Evolutionary conservation across 2,888 invertebrate species (phyloP).

Genomic region (Watsonalla binaria): DNA sequence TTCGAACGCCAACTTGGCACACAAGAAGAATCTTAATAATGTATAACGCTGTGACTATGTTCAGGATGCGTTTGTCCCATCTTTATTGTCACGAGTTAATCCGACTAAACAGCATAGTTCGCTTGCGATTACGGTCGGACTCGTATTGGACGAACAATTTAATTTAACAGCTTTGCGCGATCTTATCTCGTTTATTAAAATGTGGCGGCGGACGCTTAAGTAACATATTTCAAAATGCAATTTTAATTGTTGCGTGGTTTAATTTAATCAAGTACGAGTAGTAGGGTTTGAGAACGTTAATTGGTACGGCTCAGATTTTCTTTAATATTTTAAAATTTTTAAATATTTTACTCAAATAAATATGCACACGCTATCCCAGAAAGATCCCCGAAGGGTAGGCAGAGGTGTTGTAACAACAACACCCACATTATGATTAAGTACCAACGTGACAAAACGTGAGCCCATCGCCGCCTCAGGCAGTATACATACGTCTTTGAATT

Average conservation of each 20-base stretch:
- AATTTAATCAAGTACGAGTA: neutral
- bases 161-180: constrained; percentile 12
- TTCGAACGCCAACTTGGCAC: constrained; percentile 21
- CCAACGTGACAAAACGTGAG: too few relatives aligned
- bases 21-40: constrained; percentile 52
- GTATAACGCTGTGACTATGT: constrained; percentile 34
- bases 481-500: too few relatives aligned
- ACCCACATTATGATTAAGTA: too few relatives aligned
- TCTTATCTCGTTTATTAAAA: neutral
- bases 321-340: too few relatives aligned
- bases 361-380: too few relatives aligned
- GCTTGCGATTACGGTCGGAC: constrained; percentile 23
- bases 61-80: constrained; percentile 32
- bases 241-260: neutral
- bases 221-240: neutral
- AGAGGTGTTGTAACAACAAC: too few relatives aligned
- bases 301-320: too few relatives aligned
- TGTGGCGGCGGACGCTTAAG: neutral
- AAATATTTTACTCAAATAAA: too few relatives aligned
- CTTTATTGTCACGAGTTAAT: constrained; percentile 32
- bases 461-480: too few relatives aligned
- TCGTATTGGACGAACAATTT: constrained; percentile 15
- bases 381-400: too few relatives aligned
- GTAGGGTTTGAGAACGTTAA: too few relatives aligned
- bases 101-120: constrained; percentile 18